Conservation (phyloP, 2,113 vertebrate genomes). For the Hydropotes inermis region DNA sequence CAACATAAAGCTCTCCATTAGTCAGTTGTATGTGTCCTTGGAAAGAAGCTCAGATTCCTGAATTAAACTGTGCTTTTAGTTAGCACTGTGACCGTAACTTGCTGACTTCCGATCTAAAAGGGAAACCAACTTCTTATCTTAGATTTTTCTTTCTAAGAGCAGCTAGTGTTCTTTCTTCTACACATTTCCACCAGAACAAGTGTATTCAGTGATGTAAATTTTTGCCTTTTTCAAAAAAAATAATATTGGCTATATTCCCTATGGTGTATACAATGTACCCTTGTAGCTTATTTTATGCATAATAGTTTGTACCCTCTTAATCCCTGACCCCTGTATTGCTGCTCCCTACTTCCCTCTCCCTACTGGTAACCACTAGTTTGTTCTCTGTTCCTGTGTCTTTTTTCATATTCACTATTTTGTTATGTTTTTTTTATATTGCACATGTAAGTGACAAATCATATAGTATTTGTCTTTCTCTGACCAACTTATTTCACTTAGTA, state of each 20-base stretch:
- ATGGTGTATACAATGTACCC: not conserved
- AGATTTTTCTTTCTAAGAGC: conserved; percentile 1
- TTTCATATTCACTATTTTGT: not conserved
- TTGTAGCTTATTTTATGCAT: not conserved
- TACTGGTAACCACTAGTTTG: not conserved
- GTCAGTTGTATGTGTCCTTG: not conserved
- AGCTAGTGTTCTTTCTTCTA: not conserved
- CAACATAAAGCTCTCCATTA: not conserved
- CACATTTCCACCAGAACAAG: not conserved
- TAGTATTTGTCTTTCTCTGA: not conserved
- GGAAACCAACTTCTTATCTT: not conserved
- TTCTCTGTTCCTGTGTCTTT: not conserved
- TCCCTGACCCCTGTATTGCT: not conserved
- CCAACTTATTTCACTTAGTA: not conserved
- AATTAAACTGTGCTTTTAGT: conserved; percentile 15
- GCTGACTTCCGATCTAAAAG: not conserved
- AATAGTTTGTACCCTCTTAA: not conserved
- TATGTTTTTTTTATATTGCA: not conserved
- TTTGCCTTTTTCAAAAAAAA: not conserved
- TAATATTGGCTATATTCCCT: not conserved
- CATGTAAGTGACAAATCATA: not conserved
- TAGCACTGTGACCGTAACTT: not conserved
- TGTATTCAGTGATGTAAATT: not conserved
- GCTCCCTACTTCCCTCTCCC: not conserved
- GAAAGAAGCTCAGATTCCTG: conserved; percentile 1